Conservation (phyloP, 2,888 invertebrate genomes). For the Synanthedon formicaeformis region DNA sequence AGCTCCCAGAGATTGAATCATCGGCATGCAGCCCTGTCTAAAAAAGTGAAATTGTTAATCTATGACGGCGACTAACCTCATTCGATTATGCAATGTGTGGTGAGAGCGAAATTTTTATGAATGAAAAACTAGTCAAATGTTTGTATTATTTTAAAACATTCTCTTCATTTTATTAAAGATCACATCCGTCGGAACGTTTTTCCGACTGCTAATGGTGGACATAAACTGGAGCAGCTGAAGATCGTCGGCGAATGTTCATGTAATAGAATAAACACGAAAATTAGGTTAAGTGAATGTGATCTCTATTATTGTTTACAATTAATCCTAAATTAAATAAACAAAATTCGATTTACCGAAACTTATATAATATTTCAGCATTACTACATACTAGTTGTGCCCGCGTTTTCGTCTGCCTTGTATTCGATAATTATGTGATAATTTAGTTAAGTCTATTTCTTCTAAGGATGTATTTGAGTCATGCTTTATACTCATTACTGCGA, state of each 20-base stretch:
- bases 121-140: slow-evolving; percentile 34
- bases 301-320: not conserved
- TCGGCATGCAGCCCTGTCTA: too few species aligned
- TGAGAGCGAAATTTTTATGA: slow-evolving; percentile 42
- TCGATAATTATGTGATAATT: too few species aligned
- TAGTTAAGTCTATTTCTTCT: too few species aligned
- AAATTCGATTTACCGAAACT: too few species aligned
- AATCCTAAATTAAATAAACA: too few species aligned
- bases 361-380: too few species aligned
- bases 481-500: too few species aligned
- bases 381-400: too few species aligned
- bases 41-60: slow-evolving; percentile 11
- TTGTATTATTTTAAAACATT: slow-evolving; percentile 37
- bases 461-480: too few species aligned
- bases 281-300: not conserved
- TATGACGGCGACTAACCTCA: slow-evolving; percentile 30
- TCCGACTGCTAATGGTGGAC: slow-evolving; percentile 22
- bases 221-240: slow-evolving; percentile 17
- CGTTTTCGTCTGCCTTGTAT: too few species aligned
- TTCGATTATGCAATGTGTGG: slow-evolving; percentile 42
- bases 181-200: slow-evolving; percentile 34
- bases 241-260: not conserved
- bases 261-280: not conserved
- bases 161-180: slow-evolving; percentile 38
- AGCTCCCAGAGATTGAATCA: too few species aligned